Percentiles rank a stretch among this genome's conserved stretches.
Evolutionary conservation across 2,888 invertebrate genomes (phyloP).

Genomic region (Dasysyrphus albostriatus): DNA sequence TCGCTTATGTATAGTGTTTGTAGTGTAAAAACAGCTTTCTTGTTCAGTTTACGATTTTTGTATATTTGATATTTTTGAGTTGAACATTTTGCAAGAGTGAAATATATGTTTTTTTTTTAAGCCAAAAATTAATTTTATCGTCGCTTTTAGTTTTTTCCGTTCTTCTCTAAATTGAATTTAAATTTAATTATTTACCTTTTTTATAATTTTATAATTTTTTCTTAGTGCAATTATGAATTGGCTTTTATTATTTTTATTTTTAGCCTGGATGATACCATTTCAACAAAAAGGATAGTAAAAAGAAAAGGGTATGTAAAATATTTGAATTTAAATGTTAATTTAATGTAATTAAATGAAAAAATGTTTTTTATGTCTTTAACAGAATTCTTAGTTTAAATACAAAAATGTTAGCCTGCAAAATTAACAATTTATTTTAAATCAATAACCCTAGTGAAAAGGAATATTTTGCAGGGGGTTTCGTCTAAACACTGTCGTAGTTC

Average conservation of each 20-base stretch:
- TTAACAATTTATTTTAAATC: too few relatives aligned
- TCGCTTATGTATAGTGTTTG: not conserved
- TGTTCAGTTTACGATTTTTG: not conserved
- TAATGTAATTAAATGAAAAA: too few relatives aligned
- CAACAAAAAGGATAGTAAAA: conserved; percentile 66
- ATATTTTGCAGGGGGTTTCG: too few relatives aligned
- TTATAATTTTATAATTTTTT: conserved; percentile 35
- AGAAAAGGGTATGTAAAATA: conserved; percentile 63
- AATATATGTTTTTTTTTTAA: not conserved
- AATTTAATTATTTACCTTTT: conserved; percentile 22
- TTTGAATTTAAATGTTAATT: too few relatives aligned
- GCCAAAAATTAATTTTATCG: not conserved
- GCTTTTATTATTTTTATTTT: conserved; percentile 45
- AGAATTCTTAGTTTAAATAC: too few relatives aligned
- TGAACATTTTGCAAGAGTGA: not conserved
- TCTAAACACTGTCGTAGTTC: too few relatives aligned
- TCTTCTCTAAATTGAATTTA: not conserved
- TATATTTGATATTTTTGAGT: not conserved
- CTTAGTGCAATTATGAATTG: conserved; percentile 31
- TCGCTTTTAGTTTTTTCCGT: not conserved
- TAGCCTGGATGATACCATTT: conserved; percentile 66
- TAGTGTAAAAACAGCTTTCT: not conserved
- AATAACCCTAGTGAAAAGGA: too few relatives aligned
- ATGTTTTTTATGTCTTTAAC: too few relatives aligned
- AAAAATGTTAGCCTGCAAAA: too few relatives aligned